Base-by-base conservation (phyloP, 2,113 vertebrate species). In the Rhombomys opimus region DNA sequence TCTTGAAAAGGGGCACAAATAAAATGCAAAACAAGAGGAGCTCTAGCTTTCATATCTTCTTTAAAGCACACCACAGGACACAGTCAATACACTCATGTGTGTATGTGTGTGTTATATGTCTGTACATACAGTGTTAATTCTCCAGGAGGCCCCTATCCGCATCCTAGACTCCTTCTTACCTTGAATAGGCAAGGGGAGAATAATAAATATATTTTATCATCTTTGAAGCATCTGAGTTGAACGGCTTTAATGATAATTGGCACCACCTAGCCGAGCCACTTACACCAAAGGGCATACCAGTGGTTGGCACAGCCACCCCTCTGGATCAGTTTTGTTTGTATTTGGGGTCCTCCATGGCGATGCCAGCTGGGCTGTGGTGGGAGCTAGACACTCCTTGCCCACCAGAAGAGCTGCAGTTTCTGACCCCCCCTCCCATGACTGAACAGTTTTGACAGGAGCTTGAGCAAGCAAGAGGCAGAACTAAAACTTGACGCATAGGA, bases 201-300 rank as follows among this genome's bases (percentile, higher is more conserved):
- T 52, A 70, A 70, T 70, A 70, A n/a, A 68, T 67, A 72, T 75
- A 57, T 84, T 91, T 96, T 93, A 78, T 77, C 80, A 7, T 1
- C 90, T 0, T 92, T 61, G 97, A 95, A 93, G 93, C 94, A 80
- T 94, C 41, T 96, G 78, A 57, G 7, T 77, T 81, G 91, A 97
- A 81, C 50, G 94, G 73, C 35, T 35, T 96, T 75, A 32, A 14
- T 2, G 20, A 88, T 67, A 87, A 89, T 27, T 54, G 75, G 65
- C 38, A 80, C 32, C 32, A 30, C 32, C 57, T 32, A 73, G 77
- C 15, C 8, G 32, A 59, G 87, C 41, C 57, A 87, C 35, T 41
- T 70, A 50, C 30, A 3, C 84, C 38, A 23, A 63, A 85, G 86
- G 52, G 38, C 88, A 88, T n/a, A 41, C 2, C 13, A 57, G 59